Evolutionary conservation across 2,888 invertebrate genomes (phyloP).

Genomic region (Lumbricus terrestris): DNA sequence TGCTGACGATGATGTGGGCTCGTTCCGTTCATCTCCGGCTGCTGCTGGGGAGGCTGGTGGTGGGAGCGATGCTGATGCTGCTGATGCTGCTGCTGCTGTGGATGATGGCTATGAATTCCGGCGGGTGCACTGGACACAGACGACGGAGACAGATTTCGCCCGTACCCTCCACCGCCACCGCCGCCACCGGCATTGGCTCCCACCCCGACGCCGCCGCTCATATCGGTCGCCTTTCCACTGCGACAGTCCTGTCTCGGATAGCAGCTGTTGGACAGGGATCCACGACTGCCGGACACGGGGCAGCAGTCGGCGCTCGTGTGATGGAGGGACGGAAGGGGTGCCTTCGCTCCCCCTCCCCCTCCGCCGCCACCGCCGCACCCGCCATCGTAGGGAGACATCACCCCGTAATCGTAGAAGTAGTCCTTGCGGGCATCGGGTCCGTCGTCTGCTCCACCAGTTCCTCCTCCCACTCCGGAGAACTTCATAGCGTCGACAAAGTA

Average conservation of each 20-base stretch:
- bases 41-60: conserved; percentile 6
- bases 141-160: not conserved
- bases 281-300: not conserved
- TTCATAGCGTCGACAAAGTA: conserved; percentile 15
- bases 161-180: not conserved
- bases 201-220: too few relatives aligned
- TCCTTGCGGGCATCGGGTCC: not conserved
- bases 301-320: not conserved
- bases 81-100: not conserved
- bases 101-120: not conserved
- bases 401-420: conserved; percentile 18
- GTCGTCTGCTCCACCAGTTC: not conserved
- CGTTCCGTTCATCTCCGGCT: conserved; percentile 16
- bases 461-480: not conserved
- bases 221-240: not conserved
- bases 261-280: not conserved
- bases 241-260: conserved; percentile 5
- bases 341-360: not conserved
- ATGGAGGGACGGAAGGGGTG: not conserved
- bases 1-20: not conserved
- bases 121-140: conserved; percentile 3
- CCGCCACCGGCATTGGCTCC: not conserved
- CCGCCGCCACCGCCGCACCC: not conserved
- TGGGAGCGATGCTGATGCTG: not conserved
- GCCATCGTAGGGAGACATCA: not conserved